Percentiles rank a stretch among this genome's conserved stretches.
Evolutionary conservation across 2,888 invertebrate genomes (phyloP).

Genomic region (Plebejus melissa): DNA sequence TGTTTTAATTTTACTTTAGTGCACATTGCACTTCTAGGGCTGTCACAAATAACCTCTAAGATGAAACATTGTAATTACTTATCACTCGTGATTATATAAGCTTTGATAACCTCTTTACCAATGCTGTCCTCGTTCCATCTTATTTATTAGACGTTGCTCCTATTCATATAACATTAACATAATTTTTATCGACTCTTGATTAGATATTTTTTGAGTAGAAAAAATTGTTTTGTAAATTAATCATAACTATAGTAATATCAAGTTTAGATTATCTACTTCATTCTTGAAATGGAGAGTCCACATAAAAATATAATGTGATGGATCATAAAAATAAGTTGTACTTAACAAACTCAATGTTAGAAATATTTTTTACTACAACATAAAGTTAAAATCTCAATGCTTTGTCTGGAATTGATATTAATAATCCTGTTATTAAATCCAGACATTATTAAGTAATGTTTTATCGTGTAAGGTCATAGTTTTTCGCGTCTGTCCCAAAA

Average conservation of each 20-base stretch:
- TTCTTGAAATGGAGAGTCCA: background rate
- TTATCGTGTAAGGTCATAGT: background rate
- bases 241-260: too few species aligned
- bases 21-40: background rate
- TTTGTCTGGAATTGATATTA: background rate
- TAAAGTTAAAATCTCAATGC: background rate
- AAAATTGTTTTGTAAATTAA: background rate
- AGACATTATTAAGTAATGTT: background rate
- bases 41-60: constrained; percentile 1
- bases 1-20: background rate
- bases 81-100: background rate
- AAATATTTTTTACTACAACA: background rate
- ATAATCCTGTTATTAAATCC: constrained; percentile 9
- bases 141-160: background rate
- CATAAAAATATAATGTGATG: background rate
- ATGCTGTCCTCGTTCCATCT: background rate
- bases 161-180: background rate
- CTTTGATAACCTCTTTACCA: constrained; percentile 10
- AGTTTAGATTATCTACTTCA: too few species aligned
- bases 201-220: background rate
- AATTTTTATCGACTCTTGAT: background rate
- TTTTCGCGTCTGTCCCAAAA: background rate
- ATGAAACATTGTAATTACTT: background rate
- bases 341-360: background rate
- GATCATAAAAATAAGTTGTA: background rate